Evolutionary conservation across 2,888 invertebrate species (phyloP).

Genomic region (Synergus laeviventris): DNA sequence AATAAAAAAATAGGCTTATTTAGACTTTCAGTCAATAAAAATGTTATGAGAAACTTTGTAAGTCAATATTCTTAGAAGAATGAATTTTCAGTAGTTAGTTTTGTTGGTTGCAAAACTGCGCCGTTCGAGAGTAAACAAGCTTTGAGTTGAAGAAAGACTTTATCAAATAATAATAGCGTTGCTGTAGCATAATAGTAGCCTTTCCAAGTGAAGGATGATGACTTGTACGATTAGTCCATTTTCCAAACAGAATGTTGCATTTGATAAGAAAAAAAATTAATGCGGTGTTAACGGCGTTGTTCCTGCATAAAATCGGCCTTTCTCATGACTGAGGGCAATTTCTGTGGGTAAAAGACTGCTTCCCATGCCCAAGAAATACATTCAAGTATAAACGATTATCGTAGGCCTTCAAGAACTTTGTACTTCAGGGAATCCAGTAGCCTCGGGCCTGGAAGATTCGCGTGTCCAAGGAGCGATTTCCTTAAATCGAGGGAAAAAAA

Average conservation of each 20-base stretch:
- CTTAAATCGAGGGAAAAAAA: not conserved
- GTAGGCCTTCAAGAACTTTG: conserved; percentile 14
- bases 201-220: conserved; percentile 17
- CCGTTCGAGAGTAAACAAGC: not conserved
- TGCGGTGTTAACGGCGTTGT: conserved; percentile 20
- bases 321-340: conserved; percentile 35
- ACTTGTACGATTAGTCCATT: conserved; percentile 29
- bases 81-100: not conserved
- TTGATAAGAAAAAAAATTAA: conserved; percentile 12
- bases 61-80: not conserved
- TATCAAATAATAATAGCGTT: conserved; percentile 25
- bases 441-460: conserved; percentile 14
- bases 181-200: not conserved
- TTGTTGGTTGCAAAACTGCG: conserved; percentile 1
- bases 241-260: conserved; percentile 35
- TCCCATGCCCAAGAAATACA: conserved; percentile 33
- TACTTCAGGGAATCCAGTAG: conserved; percentile 18
- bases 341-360: conserved; percentile 3
- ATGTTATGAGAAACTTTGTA: not conserved
- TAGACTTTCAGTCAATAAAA: not conserved
- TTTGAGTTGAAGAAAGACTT: not conserved
- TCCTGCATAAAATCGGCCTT: conserved; percentile 27
- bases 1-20: not conserved
- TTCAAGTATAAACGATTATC: conserved; percentile 36
- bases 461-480: not conserved